Conservation (phyloP, 2,888 invertebrate species). For the Hirtodrosophila histrioides region DNA sequence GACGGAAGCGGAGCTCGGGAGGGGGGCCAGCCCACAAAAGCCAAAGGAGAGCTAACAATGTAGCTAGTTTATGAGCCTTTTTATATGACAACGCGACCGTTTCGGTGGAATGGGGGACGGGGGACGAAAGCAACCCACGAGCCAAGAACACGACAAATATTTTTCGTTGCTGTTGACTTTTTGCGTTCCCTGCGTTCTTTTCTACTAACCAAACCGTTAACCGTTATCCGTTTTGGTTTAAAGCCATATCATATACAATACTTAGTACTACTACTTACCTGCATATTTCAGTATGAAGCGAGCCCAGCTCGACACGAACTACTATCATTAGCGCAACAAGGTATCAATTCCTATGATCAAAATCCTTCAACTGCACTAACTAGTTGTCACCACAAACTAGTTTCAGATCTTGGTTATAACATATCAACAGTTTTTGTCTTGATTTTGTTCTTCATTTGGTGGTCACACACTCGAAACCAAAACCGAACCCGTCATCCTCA, state of each 20-base stretch:
- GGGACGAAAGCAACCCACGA: neutral
- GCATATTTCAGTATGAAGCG: slow-evolving; percentile 45
- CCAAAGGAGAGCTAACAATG: slow-evolving; percentile 45
- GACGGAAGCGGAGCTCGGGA: neutral
- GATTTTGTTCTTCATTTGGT: neutral
- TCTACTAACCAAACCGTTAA: slow-evolving; percentile 27
- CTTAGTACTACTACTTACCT: neutral
- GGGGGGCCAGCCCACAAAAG: neutral
- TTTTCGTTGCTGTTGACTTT: slow-evolving; percentile 52
- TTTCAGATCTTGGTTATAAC: slow-evolving; percentile 22
- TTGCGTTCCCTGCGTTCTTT: slow-evolving; percentile 36
- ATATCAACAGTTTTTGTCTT: slow-evolving; percentile 3
- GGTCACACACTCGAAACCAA: slow-evolving; percentile 20
- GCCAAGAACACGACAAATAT: slow-evolving; percentile 51
- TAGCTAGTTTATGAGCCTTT: slow-evolving; percentile 60
- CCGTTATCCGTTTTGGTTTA: neutral
- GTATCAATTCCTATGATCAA: neutral
- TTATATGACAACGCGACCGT: slow-evolving; percentile 34
- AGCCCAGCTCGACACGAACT: slow-evolving; percentile 58
- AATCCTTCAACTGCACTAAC: slow-evolving; percentile 1
- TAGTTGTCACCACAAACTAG: slow-evolving; percentile 8
- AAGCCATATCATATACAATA: too few relatives aligned
- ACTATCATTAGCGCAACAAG: slow-evolving; percentile 56
- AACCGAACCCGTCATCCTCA: slow-evolving; percentile 82
- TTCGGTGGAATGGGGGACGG: neutral